Conservation (phyloP, 1,140 invertebrate genomes). For the Zaprionus tsacasi region DNA sequence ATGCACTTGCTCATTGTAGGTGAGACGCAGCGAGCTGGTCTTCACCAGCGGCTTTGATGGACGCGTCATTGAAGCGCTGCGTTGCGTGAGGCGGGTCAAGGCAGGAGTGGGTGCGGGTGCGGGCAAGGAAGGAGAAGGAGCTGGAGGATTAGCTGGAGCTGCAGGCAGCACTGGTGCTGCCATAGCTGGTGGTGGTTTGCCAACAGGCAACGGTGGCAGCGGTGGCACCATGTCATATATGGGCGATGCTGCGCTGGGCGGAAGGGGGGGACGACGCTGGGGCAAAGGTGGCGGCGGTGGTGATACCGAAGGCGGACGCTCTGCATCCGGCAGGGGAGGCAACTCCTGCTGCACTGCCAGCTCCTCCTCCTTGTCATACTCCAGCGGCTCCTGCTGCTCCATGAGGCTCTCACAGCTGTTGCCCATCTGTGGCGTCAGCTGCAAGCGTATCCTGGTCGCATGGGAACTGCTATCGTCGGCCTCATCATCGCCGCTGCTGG, state of each 20-base stretch:
- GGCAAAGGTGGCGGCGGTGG: constrained; percentile 68
- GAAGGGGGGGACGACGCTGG: constrained; percentile 51
- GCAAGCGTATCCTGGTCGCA: constrained; percentile 61
- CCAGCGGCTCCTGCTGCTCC: constrained; percentile 53
- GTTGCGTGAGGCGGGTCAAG: constrained; percentile 47
- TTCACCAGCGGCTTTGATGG: constrained; percentile 72
- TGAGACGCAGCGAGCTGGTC: constrained; percentile 72
- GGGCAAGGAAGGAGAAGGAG: not conserved
- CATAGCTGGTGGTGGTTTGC: constrained; percentile 36
- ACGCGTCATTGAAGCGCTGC: constrained; percentile 68
- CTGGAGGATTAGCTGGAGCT: no score
- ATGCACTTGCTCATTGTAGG: constrained; percentile 75
- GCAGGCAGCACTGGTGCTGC: not conserved
- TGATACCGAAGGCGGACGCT: constrained; percentile 59
- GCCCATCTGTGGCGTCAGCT: constrained; percentile 55
- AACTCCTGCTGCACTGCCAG: no score
- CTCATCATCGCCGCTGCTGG: constrained; percentile 41
- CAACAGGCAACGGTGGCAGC: constrained; percentile 53
- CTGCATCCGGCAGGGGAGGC: constrained; percentile 7
- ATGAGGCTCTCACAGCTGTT: constrained; percentile 71
- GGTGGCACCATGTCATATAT: constrained; percentile 65
- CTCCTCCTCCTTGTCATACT: constrained; percentile 25
- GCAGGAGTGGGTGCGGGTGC: not conserved
- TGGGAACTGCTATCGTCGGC: constrained; percentile 63
- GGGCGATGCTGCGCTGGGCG: constrained; percentile 21